phyloP scores from a whole-genome alignment of 2,797 vertebrate species.

The Oreonectes daqikongensis region DNA sequence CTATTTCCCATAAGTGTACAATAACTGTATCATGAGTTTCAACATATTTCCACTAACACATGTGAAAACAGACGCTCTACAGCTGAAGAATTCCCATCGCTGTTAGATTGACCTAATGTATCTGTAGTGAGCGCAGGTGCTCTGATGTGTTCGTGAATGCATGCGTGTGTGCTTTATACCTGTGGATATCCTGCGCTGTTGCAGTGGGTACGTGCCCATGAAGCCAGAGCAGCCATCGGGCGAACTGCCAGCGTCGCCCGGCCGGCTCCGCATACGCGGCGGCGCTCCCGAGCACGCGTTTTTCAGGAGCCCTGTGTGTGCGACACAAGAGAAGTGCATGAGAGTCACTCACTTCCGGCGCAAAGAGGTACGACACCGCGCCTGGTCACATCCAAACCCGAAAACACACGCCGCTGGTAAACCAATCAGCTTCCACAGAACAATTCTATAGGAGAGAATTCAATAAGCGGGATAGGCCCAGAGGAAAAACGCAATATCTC shows the following conservation, averaged over 20 bases:
- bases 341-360: conserved; percentile 45
- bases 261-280: conserved; percentile 53
- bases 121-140: neutral
- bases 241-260: conserved; percentile 47
- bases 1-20: conserved; percentile 39
- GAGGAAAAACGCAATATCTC: neutral
- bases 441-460: neutral
- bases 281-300: conserved; percentile 57
- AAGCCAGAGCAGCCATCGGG: conserved; percentile 59
- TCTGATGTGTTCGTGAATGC: neutral
- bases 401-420: neutral
- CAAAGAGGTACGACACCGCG: neutral
- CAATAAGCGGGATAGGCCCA: neutral
- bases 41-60: neutral
- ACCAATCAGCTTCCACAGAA: neutral
- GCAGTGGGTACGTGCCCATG: conserved; percentile 54
- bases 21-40: conserved; percentile 29
- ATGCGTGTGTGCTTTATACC: conserved; percentile 50
- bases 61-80: conserved; percentile 3
- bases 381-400: neutral
- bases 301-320: conserved; percentile 63
- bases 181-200: conserved; percentile 61
- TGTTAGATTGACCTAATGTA: neutral
- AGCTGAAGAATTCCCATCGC: neutral
- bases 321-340: conserved; percentile 51